phyloP scores from a whole-genome alignment of 2,113 vertebrate genomes.

The Callaeas wilsoni region DNA sequence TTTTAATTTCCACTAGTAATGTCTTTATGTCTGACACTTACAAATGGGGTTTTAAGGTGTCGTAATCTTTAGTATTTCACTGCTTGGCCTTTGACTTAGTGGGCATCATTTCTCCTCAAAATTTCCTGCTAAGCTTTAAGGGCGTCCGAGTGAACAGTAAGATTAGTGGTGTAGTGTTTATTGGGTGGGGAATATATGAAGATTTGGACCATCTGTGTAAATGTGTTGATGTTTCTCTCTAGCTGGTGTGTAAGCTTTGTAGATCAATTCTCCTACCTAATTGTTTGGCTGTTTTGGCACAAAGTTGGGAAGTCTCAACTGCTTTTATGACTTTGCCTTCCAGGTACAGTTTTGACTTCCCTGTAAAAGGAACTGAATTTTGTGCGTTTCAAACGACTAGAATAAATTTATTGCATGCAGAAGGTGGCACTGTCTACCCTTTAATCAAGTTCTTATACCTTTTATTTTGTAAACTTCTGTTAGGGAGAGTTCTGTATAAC shows the following conservation, averaged over 20 bases:
- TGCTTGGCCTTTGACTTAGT: not conserved
- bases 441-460: constrained; percentile 66
- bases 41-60: not conserved
- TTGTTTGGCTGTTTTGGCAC: not conserved
- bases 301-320: not conserved
- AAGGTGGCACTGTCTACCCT: constrained; percentile 84
- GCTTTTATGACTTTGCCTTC: not conserved
- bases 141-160: not conserved
- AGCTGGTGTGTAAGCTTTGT: not conserved
- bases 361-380: constrained; percentile 1
- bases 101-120: fast-evolving
- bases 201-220: not conserved
- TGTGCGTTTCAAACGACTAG: not conserved
- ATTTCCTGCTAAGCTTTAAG: not conserved
- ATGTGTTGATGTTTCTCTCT: not conserved
- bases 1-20: not conserved
- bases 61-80: not conserved
- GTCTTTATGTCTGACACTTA: not conserved
- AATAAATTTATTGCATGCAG: constrained; percentile 73
- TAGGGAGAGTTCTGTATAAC: not conserved
- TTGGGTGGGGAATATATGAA: not conserved
- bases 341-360: not conserved
- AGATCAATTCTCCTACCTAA: not conserved
- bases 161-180: not conserved
- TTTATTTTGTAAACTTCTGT: constrained; percentile 62